Evolutionary conservation across 1,140 invertebrate genomes (phyloP).

Genomic region (Limonius californicus): DNA sequence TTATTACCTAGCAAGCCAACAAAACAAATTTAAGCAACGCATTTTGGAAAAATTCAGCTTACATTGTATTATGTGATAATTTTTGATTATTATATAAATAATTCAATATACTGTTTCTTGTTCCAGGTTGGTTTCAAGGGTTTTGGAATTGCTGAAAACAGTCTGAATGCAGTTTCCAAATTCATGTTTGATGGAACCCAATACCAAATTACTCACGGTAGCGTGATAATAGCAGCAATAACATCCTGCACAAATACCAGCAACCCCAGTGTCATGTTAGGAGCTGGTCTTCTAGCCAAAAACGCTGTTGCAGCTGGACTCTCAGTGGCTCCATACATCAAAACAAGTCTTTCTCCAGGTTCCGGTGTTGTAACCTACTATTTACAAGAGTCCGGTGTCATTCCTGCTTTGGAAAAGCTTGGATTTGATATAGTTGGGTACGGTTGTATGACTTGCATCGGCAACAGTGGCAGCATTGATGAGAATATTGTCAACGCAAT

Average conservation of each 20-base stretch:
- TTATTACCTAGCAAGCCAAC: too few relatives aligned
- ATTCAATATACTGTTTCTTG: too few relatives aligned
- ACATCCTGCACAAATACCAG: slow-evolving; percentile 98
- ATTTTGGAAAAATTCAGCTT: too few relatives aligned
- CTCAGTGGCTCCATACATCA: slow-evolving; percentile 86
- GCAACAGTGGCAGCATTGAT: slow-evolving; percentile 92
- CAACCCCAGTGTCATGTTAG: slow-evolving; percentile 97
- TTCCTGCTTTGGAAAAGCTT: slow-evolving; percentile 74
- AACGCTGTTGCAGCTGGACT: slow-evolving; percentile 93
- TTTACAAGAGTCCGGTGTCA: slow-evolving; percentile 77
- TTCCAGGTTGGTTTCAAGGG: slow-evolving; percentile 90
- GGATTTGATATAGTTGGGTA: slow-evolving; percentile 96
- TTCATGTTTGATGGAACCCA: slow-evolving; percentile 79
- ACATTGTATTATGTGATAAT: too few relatives aligned
- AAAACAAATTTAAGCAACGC: too few relatives aligned
- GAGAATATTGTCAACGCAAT: slow-evolving; percentile 89
- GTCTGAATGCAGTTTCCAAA: slow-evolving; percentile 60
- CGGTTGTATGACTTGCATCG: slow-evolving; percentile 98
- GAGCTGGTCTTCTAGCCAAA: slow-evolving; percentile 88
- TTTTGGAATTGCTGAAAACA: slow-evolving; percentile 74
- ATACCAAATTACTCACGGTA: slow-evolving; percentile 85
- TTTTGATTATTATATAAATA: too few relatives aligned
- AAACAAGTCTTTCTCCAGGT: slow-evolving; percentile 94
- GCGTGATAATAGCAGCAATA: slow-evolving; percentile 95
- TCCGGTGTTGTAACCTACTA: slow-evolving; percentile 98